These are phyloP conservation scores for Sinocyclocheilus grahami DNA, from an alignment of 2,113 vertebrate species.

Conservation along the genomic window DNA sequence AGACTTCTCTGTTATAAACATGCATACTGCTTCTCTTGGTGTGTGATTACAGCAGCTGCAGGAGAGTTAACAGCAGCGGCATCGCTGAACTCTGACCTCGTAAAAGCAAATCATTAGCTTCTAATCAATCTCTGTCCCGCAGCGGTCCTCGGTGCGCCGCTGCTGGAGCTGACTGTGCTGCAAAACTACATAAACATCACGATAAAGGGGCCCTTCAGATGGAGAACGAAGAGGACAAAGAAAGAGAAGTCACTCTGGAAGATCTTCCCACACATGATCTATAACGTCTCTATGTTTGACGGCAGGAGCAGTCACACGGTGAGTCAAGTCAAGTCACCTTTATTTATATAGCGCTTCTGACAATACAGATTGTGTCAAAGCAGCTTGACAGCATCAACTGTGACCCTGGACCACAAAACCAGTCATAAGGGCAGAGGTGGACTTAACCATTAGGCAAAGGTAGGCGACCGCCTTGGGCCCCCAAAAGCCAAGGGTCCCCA, in stretches of 20 bases:
- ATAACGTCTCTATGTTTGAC: constrained; percentile 79
- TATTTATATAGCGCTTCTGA: too few species aligned
- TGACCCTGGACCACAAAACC: too few species aligned
- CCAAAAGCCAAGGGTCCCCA: too few species aligned
- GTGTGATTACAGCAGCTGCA: not conserved
- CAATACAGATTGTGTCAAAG: too few species aligned
- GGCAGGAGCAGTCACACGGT: constrained; percentile 72
- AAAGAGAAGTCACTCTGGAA: constrained; percentile 69
- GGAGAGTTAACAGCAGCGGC: not conserved
- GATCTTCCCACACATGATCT: constrained; percentile 78
- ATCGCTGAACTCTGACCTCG: not conserved
- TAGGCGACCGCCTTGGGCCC: too few species aligned
- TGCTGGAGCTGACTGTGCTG: constrained; percentile 71
- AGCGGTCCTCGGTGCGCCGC: constrained; percentile 85
- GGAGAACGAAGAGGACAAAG: constrained; percentile 66
- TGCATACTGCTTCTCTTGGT: not conserved
- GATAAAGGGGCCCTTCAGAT: constrained; percentile 81
- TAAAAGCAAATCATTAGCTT: not conserved
- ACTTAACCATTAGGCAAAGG: too few species aligned
- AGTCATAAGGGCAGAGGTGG: too few species aligned
- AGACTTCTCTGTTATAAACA: not conserved
- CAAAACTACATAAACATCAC: constrained; percentile 75
- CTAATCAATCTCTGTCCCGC: not conserved
- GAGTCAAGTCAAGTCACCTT: constrained; percentile 28
- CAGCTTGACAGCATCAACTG: too few species aligned